phyloP scores from a whole-genome alignment of 2,113 vertebrate genomes.

The Thamnaconus septentrionalis region DNA sequence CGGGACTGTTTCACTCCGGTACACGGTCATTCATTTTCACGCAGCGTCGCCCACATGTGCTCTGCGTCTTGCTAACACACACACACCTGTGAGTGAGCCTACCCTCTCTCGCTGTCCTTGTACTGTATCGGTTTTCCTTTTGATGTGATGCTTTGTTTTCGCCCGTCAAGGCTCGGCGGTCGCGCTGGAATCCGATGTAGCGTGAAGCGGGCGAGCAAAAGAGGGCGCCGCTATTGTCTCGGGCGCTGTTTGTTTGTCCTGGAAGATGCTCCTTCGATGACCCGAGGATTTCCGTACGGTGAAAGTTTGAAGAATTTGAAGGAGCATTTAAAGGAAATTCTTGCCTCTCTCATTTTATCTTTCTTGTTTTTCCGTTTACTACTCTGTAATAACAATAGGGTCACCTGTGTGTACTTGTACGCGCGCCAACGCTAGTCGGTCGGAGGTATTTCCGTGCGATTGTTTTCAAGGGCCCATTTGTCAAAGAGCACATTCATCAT shows the following conservation, averaged over 20 bases:
- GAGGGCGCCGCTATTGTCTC: conserved; percentile 23
- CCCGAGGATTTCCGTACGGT: neutral
- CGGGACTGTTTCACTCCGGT: conserved; percentile 12
- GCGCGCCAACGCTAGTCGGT: neutral
- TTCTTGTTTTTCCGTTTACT: neutral
- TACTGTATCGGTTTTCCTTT: conserved; percentile 55
- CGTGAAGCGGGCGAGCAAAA: conserved; percentile 30
- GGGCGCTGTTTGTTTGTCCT: conserved; percentile 12
- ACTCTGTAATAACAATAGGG: neutral
- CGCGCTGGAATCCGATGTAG: conserved; percentile 30
- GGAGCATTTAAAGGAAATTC: neutral
- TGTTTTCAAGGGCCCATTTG: conserved; percentile 55
- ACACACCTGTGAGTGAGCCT: conserved; percentile 43
- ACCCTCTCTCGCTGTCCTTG: conserved; percentile 20
- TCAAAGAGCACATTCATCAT: conserved; percentile 66
- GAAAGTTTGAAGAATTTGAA: neutral
- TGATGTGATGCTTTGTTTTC: conserved; percentile 52
- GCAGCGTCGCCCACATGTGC: neutral
- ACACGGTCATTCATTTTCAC: conserved; percentile 8
- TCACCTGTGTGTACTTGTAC: conserved; percentile 1
- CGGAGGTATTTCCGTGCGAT: conserved; percentile 34
- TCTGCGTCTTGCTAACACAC: neutral
- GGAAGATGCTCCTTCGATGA: conserved; percentile 1
- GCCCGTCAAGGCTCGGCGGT: conserved; percentile 28
- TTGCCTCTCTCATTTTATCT: neutral